Conservation (phyloP, 2,888 invertebrate species). For the Caenorhabditis macrosperma region DNA sequence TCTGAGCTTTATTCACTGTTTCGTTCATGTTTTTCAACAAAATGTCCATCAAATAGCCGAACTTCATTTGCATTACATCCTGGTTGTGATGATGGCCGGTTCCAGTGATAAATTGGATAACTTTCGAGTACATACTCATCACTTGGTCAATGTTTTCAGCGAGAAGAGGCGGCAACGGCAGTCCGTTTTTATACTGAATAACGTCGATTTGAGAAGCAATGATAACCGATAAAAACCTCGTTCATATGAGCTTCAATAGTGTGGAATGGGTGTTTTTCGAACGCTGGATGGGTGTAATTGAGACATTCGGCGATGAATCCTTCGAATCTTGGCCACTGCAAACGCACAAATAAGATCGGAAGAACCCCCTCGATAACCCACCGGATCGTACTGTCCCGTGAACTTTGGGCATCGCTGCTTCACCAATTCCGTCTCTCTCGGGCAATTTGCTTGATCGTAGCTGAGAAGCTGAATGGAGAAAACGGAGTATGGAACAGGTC, state of each 20-base stretch:
- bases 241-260: constrained; percentile 46
- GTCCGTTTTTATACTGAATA: constrained; percentile 54
- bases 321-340: constrained; percentile 54
- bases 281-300: constrained; percentile 27
- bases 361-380: neutral
- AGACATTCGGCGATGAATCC: constrained; percentile 47
- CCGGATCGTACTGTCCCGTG: constrained; percentile 15
- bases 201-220: neutral
- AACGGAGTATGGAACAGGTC: no score
- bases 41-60: constrained; percentile 24
- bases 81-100: constrained; percentile 46
- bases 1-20: neutral
- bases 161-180: constrained; percentile 24
- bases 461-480: constrained; percentile 37
- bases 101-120: constrained; percentile 36
- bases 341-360: neutral
- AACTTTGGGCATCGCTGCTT: constrained; percentile 35
- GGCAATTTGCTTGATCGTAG: constrained; percentile 21
- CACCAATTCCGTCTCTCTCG: constrained; percentile 23
- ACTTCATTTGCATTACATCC: constrained; percentile 42
- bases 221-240: constrained; percentile 11
- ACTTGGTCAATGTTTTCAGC: constrained; percentile 17
- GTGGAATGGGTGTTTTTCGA: constrained; percentile 16
- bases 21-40: constrained; percentile 4
- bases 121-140: constrained; percentile 20